Percentiles rank a stretch among this genome's conserved stretches.
These are phyloP conservation scores for Schlechtendalia chinensis DNA, from an alignment of 1,140 invertebrate genomes.

Conservation along the genomic window DNA sequence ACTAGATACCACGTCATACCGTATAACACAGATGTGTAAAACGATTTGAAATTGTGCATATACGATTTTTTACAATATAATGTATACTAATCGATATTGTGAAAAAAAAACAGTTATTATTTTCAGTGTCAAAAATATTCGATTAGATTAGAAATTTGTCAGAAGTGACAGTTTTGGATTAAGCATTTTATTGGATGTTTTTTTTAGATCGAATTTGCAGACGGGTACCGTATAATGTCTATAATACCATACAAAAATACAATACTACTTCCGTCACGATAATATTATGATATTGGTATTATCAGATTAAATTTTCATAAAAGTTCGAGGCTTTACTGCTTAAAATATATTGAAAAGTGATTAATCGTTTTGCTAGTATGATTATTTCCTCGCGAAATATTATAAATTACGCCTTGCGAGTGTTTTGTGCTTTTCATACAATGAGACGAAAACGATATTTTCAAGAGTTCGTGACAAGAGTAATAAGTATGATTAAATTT, in stretches of 20 bases:
- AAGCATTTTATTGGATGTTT: not conserved
- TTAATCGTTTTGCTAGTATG: not conserved
- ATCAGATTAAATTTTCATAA: not conserved
- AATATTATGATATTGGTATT: not conserved
- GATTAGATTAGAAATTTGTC: not conserved
- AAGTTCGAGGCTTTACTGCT: not conserved
- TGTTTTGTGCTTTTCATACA: not conserved
- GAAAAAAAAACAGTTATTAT: too few relatives aligned
- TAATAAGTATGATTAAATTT: conserved; percentile 27
- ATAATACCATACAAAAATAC: not conserved
- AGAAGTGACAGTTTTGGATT: not conserved
- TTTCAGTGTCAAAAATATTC: not conserved
- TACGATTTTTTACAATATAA: too few relatives aligned
- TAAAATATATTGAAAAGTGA: conserved; percentile 6
- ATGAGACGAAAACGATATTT: not conserved
- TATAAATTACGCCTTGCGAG: not conserved
- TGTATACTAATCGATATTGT: too few relatives aligned
- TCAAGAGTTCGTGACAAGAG: not conserved
- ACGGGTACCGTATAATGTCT: too few relatives aligned
- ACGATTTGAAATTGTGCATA: too few relatives aligned
- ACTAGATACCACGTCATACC: too few relatives aligned
- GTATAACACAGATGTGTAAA: too few relatives aligned
- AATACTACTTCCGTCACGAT: not conserved
- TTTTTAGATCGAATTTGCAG: not conserved
- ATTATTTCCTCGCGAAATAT: not conserved